Evolutionary conservation across 2,888 invertebrate genomes (phyloP), one percentile per base, ranked within the genome.

Genomic region (Brenthis ino): DNA sequence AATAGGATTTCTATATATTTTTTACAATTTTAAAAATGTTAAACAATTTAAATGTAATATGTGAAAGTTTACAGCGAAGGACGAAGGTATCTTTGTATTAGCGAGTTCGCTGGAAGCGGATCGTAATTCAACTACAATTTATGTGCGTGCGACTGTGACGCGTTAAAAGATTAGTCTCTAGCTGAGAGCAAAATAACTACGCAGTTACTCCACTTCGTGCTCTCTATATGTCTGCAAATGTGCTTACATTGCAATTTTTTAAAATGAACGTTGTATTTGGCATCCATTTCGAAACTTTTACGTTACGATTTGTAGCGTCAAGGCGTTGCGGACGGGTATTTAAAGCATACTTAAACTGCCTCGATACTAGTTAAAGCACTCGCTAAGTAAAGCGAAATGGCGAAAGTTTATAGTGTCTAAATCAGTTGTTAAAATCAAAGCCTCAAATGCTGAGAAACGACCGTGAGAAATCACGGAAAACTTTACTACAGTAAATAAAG

Each of bases 91-190:
- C 82, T 82, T 79, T 72, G 80, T 74, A 77, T 78, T 82, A 82
- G 85, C 83, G 81, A 80, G 72, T 80, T 82, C 81, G 81, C 81
- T 85, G 77, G 80, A 83, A 81, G 80, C 77, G 76, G 80, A 76
- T 83, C 86, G 87, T 91, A 89, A 88, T 81, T 91, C 86, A 86
- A 78, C 76, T 73, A 77, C 80, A 82, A 91, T 91, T 91, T 90
- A 92, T 91, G 90, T 91, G 90, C 90, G 89, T 91, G 90, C 89
- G 87, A 86, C 81, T 86, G 80, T 87, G 89, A 90, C 88, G 85
- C 79, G 84, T 80, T 91, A 91, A 91, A 86, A 91, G 89, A 91
- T 92, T 91, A 90, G 88, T 87, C 81, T 81, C 78, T 76, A 77
- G 75, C 69, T 68, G 68, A 66, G 72, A 75, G 76, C 65, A 72